Evolutionary conservation across 64 coral and sea anemone genomes (phyloP), one percentile per base, ranked within the genome.

Genomic region (Orbicella faveolata): DNA sequence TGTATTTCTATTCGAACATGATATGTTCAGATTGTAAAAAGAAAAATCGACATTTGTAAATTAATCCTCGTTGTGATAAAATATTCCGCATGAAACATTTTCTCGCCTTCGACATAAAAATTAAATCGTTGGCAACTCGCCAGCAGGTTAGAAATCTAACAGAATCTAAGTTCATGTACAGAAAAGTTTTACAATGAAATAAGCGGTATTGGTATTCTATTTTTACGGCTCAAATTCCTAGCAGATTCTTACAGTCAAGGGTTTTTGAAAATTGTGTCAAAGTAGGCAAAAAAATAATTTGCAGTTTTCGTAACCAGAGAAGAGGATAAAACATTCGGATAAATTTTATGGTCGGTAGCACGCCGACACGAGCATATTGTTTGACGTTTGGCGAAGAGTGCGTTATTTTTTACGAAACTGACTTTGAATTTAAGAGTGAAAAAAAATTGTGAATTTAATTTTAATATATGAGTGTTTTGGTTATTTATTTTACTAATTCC

Each of bases 381-480:
- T 78, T 78, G 20, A 39, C 9, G 6, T 78, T 78, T 78, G 19
- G 18, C 39, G 55, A 9, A 12, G 55, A 51, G 75, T 10, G 36
- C 10, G 17, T 51, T 51, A 20, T 63, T 36, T 39, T 83, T 23
- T 41, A 21, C 18, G 14, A 59, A 59, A 59, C 19, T 41, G 62
- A 33, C 51, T 55, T 68, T 68, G 20, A 83, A 82, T 65, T 64
- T 34, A 4, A 68, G 61, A 67, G 63, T 39, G 35, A 67, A 83
- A 70, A 67, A 70, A 67, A 23, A 19, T 7, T 39, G 61, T 83
- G 36, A n/a, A 83, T 83, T 83, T 83, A 41, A 39, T 41, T 83
- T 83, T 83, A 67, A 68, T 83, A 83, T 83, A 65, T 23, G 7
- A 67, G 61, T 41, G 78, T 34, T 83, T 39, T 23, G 61, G 63